Evolutionary conservation across 2,888 invertebrate genomes (phyloP).

Genomic region (Colostygia pectinataria): DNA sequence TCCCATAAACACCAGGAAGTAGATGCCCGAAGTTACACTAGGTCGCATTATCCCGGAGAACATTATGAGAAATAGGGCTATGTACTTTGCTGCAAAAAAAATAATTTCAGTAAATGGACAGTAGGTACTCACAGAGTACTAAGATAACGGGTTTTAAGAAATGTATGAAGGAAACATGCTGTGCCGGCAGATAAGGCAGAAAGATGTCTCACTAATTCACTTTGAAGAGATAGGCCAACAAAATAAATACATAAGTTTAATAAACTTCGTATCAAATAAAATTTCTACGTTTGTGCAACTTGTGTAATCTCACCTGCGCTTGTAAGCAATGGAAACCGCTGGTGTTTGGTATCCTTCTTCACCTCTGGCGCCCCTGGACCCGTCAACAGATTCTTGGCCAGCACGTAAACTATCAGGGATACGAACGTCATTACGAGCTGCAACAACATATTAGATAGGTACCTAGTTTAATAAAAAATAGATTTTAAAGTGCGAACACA

Average conservation of each 20-base stretch:
- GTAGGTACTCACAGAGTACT: too few relatives aligned
- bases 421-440: conserved; percentile 58
- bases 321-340: conserved; percentile 62
- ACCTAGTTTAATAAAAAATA: not conserved
- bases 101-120: not conserved
- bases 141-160: too few relatives aligned
- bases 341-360: conserved; percentile 58
- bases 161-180: too few relatives aligned
- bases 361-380: conserved; percentile 33
- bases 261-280: too few relatives aligned
- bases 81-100: conserved; percentile 83
- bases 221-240: too few relatives aligned
- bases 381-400: conserved; percentile 53
- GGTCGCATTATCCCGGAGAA: conserved; percentile 91
- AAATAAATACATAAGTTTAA: too few relatives aligned
- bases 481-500: not conserved
- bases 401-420: conserved; percentile 57
- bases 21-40: conserved; percentile 91
- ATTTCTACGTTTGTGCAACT: too few relatives aligned
- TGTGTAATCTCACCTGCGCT: conserved; percentile 59
- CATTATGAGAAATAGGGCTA: conserved; percentile 86
- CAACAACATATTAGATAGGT: conserved; percentile 34
- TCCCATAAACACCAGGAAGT: conserved; percentile 93
- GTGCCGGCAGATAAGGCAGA: too few relatives aligned
- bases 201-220: too few relatives aligned